These are phyloP conservation scores for Drosophila lacertosa DNA, from an alignment of 1,140 invertebrate species.

Conservation along the genomic window DNA sequence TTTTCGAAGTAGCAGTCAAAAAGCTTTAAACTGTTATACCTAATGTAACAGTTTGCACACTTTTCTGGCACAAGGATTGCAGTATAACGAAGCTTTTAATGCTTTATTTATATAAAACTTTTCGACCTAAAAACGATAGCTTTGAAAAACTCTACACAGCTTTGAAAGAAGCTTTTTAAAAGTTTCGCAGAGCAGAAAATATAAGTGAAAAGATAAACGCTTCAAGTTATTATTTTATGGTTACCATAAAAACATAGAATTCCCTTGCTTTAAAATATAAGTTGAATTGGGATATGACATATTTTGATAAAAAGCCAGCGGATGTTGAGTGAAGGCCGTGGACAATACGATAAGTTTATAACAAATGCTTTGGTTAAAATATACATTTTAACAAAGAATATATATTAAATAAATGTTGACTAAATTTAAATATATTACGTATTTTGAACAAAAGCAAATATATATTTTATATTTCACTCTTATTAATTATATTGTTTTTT, in stretches of 20 bases:
- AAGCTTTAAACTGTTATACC: too few relatives aligned
- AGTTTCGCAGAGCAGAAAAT: neutral
- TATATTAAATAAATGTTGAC: too few relatives aligned
- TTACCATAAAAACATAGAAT: constrained; percentile 21
- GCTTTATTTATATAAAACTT: neutral
- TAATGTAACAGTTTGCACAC: too few relatives aligned
- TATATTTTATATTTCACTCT: too few relatives aligned
- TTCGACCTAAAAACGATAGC: constrained; percentile 14
- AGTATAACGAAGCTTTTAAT: neutral
- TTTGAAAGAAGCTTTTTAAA: neutral
- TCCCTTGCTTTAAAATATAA: constrained; percentile 7
- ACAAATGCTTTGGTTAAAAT: too few relatives aligned
- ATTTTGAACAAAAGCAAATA: too few relatives aligned
- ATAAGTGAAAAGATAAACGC: neutral
- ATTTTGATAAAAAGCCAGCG: neutral
- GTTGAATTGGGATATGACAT: neutral
- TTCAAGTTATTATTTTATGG: neutral
- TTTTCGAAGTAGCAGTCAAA: too few relatives aligned
- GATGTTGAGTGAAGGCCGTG: neutral
- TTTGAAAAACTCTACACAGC: constrained; percentile 21
- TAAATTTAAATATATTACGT: too few relatives aligned
- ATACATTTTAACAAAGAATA: neutral
- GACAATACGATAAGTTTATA: too few relatives aligned
- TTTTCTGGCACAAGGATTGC: too few relatives aligned
- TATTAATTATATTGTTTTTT: too few relatives aligned